Base-by-base conservation (phyloP, 2,888 invertebrate genomes). In the Gymnosoma rotundatum region DNA sequence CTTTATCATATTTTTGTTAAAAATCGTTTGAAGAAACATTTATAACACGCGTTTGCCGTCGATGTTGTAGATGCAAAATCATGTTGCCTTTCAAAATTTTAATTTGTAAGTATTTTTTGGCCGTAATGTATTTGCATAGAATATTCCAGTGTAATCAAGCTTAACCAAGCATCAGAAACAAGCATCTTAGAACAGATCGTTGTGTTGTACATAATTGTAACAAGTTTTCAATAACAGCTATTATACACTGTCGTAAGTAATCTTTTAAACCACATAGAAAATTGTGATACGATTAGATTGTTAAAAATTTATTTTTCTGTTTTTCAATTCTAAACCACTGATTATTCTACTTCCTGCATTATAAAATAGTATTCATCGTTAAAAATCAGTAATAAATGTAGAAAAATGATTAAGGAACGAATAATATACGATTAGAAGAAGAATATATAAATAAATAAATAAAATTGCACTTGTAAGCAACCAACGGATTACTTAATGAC, bases 11-110 rank as follows among this genome's bases (percentile, higher is more conserved):
- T 63, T 78, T 78, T 70, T 10, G 16, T 52, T 61, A 12, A 42
- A 58, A 63, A 75, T 64, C 58, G 25, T 18, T 64, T 66, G 58
- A 21, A 72, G 58, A 52, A 75, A 80, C 83, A 85, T 84, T 79
- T 82, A 75, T 86, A 88, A 88, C 90, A 89, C 89, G 89, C 89
- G 89, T 88, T 88, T 86, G n/a, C 38, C 72, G 50, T 50, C 60
- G 20, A 86, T 73, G 63, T 73, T 56, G 73, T 87, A 85, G 83
- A 52, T 82, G 72, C 32, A 18, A 64, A 73, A 72, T 42, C 48
- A 54, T 42, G 63, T 45, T 76, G 70, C 32, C 50, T 64, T 73
- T 54, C 48, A 75, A 50, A 66, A 14, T 58, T 14, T 58, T 75
- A 36, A 32, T 48, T 56, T 56, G 63, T 56, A 61, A 54, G 45